Evolutionary conservation across 2,113 vertebrate species (phyloP).

Genomic region (Leucopternis melanops): DNA sequence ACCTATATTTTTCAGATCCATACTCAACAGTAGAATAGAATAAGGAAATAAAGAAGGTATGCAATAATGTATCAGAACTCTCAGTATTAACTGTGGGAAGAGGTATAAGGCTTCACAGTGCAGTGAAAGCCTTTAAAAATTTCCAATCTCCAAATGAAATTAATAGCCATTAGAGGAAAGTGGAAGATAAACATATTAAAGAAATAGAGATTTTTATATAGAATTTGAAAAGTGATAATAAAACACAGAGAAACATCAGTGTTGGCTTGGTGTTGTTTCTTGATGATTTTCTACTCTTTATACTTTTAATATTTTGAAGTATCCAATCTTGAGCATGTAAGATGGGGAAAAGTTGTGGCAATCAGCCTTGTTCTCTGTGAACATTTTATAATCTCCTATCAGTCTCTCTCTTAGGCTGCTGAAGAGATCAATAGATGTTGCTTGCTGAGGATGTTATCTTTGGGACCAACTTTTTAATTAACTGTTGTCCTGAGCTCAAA

Average conservation of each 20-base stretch:
- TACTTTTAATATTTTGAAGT: neutral
- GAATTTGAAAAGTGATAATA: neutral
- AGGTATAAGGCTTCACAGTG: neutral
- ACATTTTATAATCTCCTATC: neutral
- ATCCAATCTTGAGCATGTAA: neutral
- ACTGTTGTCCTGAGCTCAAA: conserved; percentile 52
- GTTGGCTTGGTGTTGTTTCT: neutral
- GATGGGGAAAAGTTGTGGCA: neutral
- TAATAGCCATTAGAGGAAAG: neutral
- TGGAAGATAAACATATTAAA: neutral
- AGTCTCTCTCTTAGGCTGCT: neutral
- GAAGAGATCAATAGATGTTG: conserved; percentile 44
- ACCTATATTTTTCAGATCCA: neutral
- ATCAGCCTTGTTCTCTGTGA: neutral
- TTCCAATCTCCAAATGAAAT: neutral
- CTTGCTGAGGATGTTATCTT: conserved; percentile 46
- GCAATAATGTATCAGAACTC: neutral
- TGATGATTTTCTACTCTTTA: neutral
- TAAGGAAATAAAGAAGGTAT: neutral
- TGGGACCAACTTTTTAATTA: conserved; percentile 63
- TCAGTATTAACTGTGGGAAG: neutral
- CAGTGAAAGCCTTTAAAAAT: neutral
- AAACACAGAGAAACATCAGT: neutral
- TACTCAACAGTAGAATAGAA: neutral
- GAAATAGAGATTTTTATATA: neutral